These are phyloP conservation scores for Pseudomugil gertrudae DNA, from an alignment of 2,797 vertebrate genomes.

Conservation along the genomic window DNA sequence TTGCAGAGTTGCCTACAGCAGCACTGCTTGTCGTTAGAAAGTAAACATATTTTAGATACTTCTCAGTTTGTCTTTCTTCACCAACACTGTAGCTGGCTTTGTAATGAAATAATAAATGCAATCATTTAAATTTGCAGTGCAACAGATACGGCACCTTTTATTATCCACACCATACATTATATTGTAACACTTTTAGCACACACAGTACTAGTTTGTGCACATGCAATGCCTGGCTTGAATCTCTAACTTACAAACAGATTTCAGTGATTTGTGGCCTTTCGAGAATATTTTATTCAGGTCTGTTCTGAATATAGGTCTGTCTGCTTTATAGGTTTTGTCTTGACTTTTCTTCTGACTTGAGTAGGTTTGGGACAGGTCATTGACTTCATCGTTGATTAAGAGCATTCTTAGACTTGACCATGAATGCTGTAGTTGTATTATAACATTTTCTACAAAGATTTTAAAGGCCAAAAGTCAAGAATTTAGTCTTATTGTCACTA, in stretches of 20 bases:
- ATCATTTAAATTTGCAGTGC: neutral
- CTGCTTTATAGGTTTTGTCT: neutral
- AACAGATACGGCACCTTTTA: neutral
- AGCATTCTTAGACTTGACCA: neutral
- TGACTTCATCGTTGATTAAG: neutral
- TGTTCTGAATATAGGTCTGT: neutral
- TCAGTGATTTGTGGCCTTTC: neutral
- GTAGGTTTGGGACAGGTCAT: slow-evolving; percentile 20
- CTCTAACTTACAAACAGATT: neutral
- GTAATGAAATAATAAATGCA: neutral
- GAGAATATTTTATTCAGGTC: neutral
- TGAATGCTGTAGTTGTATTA: slow-evolving; percentile 11
- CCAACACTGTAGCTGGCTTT: neutral
- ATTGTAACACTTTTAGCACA: neutral
- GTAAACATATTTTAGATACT: neutral
- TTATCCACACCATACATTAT: neutral
- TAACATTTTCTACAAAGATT: neutral
- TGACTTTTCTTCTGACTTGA: slow-evolving; percentile 6
- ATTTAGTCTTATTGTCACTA: neutral
- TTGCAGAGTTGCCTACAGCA: neutral
- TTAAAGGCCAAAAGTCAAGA: neutral
- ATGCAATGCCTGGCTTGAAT: neutral
- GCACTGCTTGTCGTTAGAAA: neutral
- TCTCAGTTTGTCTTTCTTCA: neutral
- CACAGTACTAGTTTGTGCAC: neutral